Percentiles rank a stretch among this genome's conserved stretches.
Evolutionary conservation across 2,113 vertebrate genomes (phyloP).

Genomic region (Alethe castanea): DNA sequence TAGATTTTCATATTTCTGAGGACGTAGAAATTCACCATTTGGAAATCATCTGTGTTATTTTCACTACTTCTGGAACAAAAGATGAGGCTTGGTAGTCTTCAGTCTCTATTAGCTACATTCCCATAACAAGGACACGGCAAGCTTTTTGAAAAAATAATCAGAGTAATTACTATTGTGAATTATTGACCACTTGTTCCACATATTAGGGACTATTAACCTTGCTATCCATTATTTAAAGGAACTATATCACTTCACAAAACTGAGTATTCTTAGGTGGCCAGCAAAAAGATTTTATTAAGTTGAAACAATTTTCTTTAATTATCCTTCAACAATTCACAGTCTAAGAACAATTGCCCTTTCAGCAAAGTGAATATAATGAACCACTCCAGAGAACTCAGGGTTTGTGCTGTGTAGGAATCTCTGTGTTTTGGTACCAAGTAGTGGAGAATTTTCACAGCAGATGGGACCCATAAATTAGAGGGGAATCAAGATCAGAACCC

Average conservation of each 20-base stretch:
- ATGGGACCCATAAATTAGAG: background rate
- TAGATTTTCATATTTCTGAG: background rate
- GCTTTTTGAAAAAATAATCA: background rate
- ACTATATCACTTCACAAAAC: background rate
- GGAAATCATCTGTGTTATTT: background rate
- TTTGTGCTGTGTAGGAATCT: background rate
- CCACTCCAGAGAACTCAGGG: background rate
- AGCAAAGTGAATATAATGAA: background rate
- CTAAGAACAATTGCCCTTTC: background rate
- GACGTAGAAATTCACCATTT: background rate
- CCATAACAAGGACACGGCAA: background rate
- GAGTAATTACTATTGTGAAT: background rate
- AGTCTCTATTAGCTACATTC: background rate
- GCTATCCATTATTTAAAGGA: background rate
- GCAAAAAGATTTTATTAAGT: slow-evolving; percentile 3
- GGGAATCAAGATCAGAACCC: background rate
- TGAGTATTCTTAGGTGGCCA: background rate
- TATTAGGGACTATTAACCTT: background rate
- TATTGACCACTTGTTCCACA: background rate
- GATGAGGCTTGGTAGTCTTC: background rate
- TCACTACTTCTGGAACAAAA: background rate
- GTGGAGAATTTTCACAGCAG: background rate
- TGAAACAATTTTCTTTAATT: slow-evolving; percentile 21
- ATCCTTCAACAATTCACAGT: background rate
- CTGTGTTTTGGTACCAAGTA: background rate